These are phyloP conservation scores for Odobenus rosmarus DNA, from an alignment of 2,113 vertebrate species.

Conservation along the genomic window DNA sequence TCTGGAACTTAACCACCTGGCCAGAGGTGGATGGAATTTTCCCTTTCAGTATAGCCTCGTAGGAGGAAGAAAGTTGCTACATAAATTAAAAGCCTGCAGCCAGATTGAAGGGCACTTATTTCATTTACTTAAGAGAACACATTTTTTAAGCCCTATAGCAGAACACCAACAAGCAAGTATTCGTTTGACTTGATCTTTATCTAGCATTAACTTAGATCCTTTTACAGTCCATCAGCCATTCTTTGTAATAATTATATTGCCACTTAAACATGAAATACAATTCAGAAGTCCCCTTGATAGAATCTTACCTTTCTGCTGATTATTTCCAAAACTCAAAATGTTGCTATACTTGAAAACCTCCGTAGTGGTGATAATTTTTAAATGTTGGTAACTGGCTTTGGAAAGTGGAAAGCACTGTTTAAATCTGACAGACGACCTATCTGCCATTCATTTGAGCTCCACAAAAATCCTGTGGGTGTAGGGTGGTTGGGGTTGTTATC, in stretches of 20 bases:
- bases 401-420: background rate
- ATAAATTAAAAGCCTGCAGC: constrained; percentile 37
- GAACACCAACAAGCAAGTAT: background rate
- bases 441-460: background rate
- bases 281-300: background rate
- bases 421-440: background rate
- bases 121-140: constrained; percentile 22
- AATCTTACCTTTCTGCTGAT: background rate
- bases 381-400: constrained; percentile 23
- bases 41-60: background rate
- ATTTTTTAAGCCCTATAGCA: background rate
- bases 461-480: background rate
- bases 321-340: constrained; percentile 38
- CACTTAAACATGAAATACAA: background rate
- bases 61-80: background rate
- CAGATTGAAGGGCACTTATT: background rate
- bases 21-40: background rate
- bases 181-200: constrained; percentile 32
- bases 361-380: background rate
- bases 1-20: background rate
- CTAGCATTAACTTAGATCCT: background rate
- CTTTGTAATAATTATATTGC: constrained; percentile 3
- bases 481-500: background rate
- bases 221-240: background rate
- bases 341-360: constrained; percentile 8